Percentiles rank a stretch among this genome's conserved stretches.
Conservation (phyloP, 2,113 vertebrate species). For the Dipodomys stephensi region DNA sequence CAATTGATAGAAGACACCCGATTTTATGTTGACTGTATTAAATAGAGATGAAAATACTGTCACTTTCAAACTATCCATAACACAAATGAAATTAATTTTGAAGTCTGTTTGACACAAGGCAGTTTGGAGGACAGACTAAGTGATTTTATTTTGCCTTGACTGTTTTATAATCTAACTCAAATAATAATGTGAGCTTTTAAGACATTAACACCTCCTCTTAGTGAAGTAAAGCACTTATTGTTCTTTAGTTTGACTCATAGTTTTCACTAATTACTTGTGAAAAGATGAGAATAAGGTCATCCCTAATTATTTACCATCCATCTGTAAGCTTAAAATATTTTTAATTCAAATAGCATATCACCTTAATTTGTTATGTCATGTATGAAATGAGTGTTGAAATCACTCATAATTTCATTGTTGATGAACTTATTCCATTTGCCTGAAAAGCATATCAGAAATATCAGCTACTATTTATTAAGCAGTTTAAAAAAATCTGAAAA, state of each 20-base stretch:
- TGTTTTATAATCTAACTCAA: constrained; percentile 18
- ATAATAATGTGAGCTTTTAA: not conserved
- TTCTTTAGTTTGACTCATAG: not conserved
- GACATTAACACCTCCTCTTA: constrained; percentile 22
- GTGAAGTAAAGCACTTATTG: not conserved
- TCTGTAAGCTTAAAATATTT: constrained; percentile 47
- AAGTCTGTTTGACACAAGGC: constrained; percentile 24
- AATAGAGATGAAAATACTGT: not conserved
- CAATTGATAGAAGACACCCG: not conserved
- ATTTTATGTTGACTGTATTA: not conserved
- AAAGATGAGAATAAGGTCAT: constrained; percentile 30
- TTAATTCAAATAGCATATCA: constrained; percentile 22
- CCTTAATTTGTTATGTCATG: constrained; percentile 27
- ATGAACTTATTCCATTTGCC: constrained; percentile 22
- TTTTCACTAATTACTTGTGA: constrained; percentile 20
- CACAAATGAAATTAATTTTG: constrained; percentile 6
- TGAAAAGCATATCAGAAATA: constrained; percentile 18
- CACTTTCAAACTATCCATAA: constrained; percentile 22
- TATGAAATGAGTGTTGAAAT: constrained; percentile 5
- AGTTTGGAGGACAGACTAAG: not conserved
- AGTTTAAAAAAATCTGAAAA: not conserved
- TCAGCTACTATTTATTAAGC: constrained; percentile 44
- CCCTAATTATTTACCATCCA: constrained; percentile 4
- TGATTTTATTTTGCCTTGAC: constrained; percentile 30
- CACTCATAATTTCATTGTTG: constrained; percentile 22